phyloP scores from a whole-genome alignment of 2,797 vertebrate species.

The Danio tinwini region DNA sequence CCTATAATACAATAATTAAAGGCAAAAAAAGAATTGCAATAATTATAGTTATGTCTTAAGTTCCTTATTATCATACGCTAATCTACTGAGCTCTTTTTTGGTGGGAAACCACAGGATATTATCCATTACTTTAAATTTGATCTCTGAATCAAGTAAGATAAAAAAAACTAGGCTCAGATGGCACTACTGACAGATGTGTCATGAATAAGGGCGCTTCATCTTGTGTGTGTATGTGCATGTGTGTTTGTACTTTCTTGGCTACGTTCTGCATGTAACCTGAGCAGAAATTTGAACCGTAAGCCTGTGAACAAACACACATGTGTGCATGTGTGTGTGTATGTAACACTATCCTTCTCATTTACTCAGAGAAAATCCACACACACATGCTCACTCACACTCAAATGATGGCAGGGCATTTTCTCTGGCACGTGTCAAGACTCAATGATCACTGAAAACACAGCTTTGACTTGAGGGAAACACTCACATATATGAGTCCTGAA shows the following conservation, averaged over 20 bases:
- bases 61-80: not conserved
- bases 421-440: not conserved
- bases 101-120: not conserved
- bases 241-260: constrained; percentile 11
- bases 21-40: too few species aligned
- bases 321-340: constrained; percentile 13
- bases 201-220: constrained; percentile 20
- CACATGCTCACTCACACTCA: constrained; percentile 33
- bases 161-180: constrained; percentile 9
- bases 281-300: constrained; percentile 39
- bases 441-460: not conserved
- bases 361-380: constrained; percentile 25
- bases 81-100: not conserved
- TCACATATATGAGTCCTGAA: constrained; percentile 93
- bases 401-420: not conserved
- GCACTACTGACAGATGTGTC: not conserved
- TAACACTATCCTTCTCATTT: constrained; percentile 46
- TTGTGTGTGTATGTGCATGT: constrained; percentile 26
- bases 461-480: constrained; percentile 60
- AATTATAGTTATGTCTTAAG: too few species aligned
- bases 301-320: constrained; percentile 43
- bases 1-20: too few species aligned
- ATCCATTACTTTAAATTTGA: constrained; percentile 1
- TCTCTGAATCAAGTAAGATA: not conserved
- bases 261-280: constrained; percentile 40